Base-by-base conservation (phyloP, 2,797 vertebrate genomes). In the Capromys pilorides region DNA sequence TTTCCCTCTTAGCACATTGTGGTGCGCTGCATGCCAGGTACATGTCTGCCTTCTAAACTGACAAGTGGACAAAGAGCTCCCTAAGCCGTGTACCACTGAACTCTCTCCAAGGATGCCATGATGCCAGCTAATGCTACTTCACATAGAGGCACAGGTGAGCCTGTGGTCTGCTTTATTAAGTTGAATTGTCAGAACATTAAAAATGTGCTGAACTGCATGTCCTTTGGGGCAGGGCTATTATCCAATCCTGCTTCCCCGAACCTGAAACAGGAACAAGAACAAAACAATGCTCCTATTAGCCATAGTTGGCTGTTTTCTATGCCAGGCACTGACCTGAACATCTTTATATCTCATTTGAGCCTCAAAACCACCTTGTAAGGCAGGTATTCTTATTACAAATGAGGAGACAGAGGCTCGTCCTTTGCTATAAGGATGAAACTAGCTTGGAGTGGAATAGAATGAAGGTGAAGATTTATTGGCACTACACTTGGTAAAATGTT, bases 401-500 rank as follows among this genome's bases (percentile, higher is more conserved):
- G 78, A 75, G 71, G 83, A 77, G 13, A 45, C 31, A 54, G 82
- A 83, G 24, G 21, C 39, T 49, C 5, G 62, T 41, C 39, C 45
- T 88, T 81, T 51, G 41, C 85, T 84, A 59, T 31, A 75, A n/a
- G 33, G 39, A 91, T 39, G 45, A 51, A 90, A 82, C 82, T 24
- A 82, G 75, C 33, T 33, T 36, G 31, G 33, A 75, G 31, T 33
- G 75, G 75, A 51, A 31, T 8, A 49, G 24, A 49, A 28, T 77
- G 36, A 36, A 41, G 36, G 24, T 9, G 66, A 83, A 69, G 66
- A 84, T 24, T 89, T 33, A 49, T 62, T 87, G 77, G 86, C 51
- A 49, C 33, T 80, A n/a, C 54, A 31, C 59, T 9, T 83, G 77
- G 69, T 75, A n/a, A 54, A 36, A 51, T 86, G 87, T 59, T 91